Evolutionary conservation across 2,888 invertebrate species (phyloP).

Genomic region (Chloroclysta siterata): DNA sequence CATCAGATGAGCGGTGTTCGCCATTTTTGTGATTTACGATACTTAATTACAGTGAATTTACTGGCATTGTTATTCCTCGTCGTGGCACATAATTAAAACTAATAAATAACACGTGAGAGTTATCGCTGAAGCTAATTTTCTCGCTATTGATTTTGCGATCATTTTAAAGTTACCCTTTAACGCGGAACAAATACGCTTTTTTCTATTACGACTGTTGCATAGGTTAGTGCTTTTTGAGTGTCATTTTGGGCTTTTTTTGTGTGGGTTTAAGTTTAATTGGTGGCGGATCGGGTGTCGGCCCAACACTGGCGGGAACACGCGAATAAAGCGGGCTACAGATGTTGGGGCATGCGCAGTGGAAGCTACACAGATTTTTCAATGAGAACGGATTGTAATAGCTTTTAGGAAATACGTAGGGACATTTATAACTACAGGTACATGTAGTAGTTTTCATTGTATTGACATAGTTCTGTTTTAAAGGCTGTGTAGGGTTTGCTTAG

Average conservation of each 20-base stretch:
- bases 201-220: neutral
- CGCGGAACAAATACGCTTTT: neutral
- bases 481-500: neutral
- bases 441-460: constrained; percentile 19
- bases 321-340: constrained; percentile 47
- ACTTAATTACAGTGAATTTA: constrained; percentile 51
- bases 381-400: constrained; percentile 44
- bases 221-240: constrained; percentile 22
- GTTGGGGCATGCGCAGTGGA: constrained; percentile 64
- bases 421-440: constrained; percentile 4
- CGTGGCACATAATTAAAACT: constrained; percentile 72
- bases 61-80: constrained; percentile 60
- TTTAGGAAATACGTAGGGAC: constrained; percentile 11
- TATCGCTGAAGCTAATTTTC: constrained; percentile 45
- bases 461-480: constrained; percentile 23
- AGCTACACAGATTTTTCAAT: constrained; percentile 51
- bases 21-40: constrained; percentile 85
- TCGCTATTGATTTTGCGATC: constrained; percentile 54
- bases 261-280: constrained; percentile 25
- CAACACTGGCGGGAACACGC: constrained; percentile 43
- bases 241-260: constrained; percentile 26
- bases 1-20: constrained; percentile 95
- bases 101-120: constrained; percentile 61
- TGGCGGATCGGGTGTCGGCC: constrained; percentile 37
- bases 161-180: constrained; percentile 46